phyloP scores from a whole-genome alignment of 2,888 invertebrate genomes.

The Tholera decimalis region DNA sequence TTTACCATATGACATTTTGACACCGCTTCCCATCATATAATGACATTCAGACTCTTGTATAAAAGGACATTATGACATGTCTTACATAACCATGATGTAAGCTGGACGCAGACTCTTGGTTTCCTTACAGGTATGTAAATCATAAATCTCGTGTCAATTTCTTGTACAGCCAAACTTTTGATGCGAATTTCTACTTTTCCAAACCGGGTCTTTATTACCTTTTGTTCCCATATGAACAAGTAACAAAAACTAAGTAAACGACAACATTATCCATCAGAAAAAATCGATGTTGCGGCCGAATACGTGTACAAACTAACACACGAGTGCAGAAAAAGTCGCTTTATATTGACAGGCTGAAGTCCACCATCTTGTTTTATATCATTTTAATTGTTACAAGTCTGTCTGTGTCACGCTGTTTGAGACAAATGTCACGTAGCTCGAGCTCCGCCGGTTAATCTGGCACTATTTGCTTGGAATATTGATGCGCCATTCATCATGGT shows the following conservation, averaged over 20 bases:
- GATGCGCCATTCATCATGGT: conserved; percentile 81
- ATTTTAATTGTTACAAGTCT: conserved; percentile 61
- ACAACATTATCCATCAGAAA: conserved; percentile 35
- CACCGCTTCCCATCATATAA: no score
- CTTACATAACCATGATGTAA: no score
- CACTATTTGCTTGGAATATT: conserved; percentile 80
- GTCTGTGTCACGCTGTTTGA: conserved; percentile 55
- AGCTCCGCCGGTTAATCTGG: conserved; percentile 77
- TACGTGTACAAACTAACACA: conserved; percentile 35
- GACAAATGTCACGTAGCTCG: conserved; percentile 72
- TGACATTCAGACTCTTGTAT: no score
- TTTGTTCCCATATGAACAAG: conserved; percentile 3
- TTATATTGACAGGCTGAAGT: conserved; percentile 36
- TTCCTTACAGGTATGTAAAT: neutral
- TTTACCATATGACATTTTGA: no score
- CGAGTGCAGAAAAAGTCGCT: conserved; percentile 36
- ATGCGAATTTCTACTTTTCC: conserved; percentile 1
- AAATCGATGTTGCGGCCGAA: conserved; percentile 24
- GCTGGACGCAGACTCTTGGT: no score
- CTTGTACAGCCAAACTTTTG: neutral
- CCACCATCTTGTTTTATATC: conserved; percentile 54
- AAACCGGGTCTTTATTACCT: conserved; percentile 16
- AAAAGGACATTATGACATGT: no score
- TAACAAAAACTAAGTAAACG: conserved; percentile 25
- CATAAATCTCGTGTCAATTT: neutral